Evolutionary conservation across 2,888 invertebrate species (phyloP).

Genomic region (Polietes domitor): DNA sequence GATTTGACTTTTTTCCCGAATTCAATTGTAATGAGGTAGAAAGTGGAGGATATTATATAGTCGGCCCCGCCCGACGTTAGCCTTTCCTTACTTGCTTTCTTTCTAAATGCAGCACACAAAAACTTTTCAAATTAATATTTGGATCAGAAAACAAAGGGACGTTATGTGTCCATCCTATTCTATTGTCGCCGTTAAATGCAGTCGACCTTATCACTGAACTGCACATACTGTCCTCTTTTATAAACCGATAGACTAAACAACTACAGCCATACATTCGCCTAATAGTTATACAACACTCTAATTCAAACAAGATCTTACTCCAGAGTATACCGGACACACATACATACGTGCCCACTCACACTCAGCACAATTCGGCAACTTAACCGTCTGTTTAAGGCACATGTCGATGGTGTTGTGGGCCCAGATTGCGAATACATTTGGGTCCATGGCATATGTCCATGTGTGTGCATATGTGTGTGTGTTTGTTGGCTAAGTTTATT

Average conservation of each 20-base stretch:
- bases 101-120: too few species aligned
- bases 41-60: too few species aligned
- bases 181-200: too few species aligned
- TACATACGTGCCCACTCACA: background rate
- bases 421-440: conserved; percentile 7
- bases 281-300: conserved; percentile 26
- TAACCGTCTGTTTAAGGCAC: conserved; percentile 19
- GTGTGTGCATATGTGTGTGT: background rate
- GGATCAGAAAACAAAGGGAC: too few species aligned
- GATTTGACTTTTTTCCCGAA: too few species aligned
- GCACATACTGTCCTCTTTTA: background rate
- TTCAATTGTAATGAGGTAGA: too few species aligned
- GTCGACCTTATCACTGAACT: background rate
- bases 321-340: conserved; percentile 10
- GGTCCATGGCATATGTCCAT: background rate
- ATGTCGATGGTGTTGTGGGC: conserved; percentile 15
- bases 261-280: background rate
- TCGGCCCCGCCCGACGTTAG: too few species aligned
- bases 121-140: too few species aligned
- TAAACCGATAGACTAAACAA: background rate
- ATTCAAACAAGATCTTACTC: conserved; percentile 50
- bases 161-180: too few species aligned
- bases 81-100: too few species aligned
- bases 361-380: background rate
- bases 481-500: conserved; percentile 49